Conservation (phyloP, 1,140 invertebrate species). For the Drosophila tsacasi region DNA sequence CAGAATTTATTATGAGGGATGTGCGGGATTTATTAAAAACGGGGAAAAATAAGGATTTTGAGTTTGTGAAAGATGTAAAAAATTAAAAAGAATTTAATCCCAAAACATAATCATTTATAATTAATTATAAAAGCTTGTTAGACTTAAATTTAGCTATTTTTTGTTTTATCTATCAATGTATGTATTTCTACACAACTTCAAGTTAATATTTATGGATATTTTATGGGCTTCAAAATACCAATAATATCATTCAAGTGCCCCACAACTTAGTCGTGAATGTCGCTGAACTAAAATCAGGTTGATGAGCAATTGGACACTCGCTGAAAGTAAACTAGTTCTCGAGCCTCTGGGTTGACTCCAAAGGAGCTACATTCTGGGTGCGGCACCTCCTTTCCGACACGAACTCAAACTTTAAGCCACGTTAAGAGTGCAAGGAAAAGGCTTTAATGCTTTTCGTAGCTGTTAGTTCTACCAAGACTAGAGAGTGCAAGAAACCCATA, state of each 20-base stretch:
- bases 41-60: background rate
- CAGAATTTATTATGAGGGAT: slow-evolving; percentile 13
- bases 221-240: background rate
- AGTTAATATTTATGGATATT: too few relatives aligned
- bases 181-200: too few relatives aligned
- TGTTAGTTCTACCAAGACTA: background rate
- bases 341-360: slow-evolving; percentile 1
- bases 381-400: slow-evolving; percentile 54
- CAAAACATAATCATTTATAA: background rate
- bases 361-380: slow-evolving; percentile 52
- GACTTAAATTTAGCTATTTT: too few relatives aligned
- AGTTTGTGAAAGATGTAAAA: too few relatives aligned
- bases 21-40: background rate
- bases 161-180: background rate
- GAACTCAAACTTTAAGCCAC: slow-evolving; percentile 70
- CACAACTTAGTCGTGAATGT: slow-evolving; percentile 59
- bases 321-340: slow-evolving; percentile 69
- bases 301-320: slow-evolving; percentile 56
- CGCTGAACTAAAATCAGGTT: slow-evolving; percentile 67
- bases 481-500: slow-evolving; percentile 80
- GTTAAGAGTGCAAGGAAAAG: slow-evolving; percentile 16
- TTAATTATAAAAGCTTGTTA: background rate
- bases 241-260: background rate
- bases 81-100: background rate
- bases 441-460: slow-evolving; percentile 39